Evolutionary conservation across 2,888 invertebrate species (phyloP).

Genomic region (Priapulus caudatus): DNA sequence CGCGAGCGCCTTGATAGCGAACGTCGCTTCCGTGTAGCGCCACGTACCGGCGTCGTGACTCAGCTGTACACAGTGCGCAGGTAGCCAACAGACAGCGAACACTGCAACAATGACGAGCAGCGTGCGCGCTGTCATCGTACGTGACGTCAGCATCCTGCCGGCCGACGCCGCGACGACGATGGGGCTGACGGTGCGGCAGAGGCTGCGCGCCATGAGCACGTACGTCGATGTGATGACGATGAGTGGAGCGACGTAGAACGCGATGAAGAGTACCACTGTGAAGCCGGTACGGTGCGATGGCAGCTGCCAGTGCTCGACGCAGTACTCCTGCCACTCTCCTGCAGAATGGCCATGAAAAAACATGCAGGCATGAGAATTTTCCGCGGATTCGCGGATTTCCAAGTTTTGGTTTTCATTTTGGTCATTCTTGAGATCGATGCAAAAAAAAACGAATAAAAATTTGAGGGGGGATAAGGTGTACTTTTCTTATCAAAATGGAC

Average conservation of each 20-base stretch:
- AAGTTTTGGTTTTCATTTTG: too few species aligned
- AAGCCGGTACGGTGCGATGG: background rate
- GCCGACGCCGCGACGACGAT: too few species aligned
- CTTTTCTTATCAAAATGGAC: too few species aligned
- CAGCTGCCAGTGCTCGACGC: background rate
- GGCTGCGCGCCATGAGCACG: background rate
- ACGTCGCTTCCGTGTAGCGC: background rate
- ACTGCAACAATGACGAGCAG: background rate
- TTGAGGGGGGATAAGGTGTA: too few species aligned
- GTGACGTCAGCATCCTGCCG: background rate
- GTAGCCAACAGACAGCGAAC: background rate
- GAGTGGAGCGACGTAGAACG: background rate
- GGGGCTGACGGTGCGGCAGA: background rate
- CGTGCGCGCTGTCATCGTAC: background rate
- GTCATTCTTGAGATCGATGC: too few species aligned
- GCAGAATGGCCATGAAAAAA: too few species aligned
- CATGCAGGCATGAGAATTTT: too few species aligned
- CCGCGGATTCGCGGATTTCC: too few species aligned
- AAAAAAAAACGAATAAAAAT: too few species aligned
- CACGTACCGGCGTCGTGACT: background rate
- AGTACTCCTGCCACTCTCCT: background rate
- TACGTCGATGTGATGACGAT: background rate
- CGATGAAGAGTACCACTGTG: background rate
- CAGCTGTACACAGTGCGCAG: conserved; percentile 1
- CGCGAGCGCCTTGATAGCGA: background rate